These are phyloP conservation scores for Amphiura filiformis DNA, from an alignment of 35 echinoderm and acorn worm genomes.

Conservation along the genomic window DNA sequence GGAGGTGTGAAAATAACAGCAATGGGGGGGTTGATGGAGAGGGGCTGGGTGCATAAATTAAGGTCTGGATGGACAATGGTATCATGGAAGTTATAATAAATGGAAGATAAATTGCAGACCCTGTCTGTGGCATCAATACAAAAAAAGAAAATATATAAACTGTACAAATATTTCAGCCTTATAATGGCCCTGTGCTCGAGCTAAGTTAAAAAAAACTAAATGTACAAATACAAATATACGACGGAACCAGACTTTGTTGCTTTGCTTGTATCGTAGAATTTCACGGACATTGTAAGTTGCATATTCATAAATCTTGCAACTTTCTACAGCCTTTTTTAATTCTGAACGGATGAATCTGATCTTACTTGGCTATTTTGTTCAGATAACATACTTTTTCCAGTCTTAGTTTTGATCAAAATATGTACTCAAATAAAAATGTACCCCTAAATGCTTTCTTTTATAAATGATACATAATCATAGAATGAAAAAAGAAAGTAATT, in stretches of 20 bases:
- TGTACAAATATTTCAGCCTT: slow-evolving; percentile 8
- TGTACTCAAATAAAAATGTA: no score
- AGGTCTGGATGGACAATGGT: neutral
- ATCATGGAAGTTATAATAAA: neutral
- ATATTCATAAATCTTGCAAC: neutral
- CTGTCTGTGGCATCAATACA: neutral
- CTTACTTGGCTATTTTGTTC: no score
- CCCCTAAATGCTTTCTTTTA: no score
- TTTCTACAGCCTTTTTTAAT: no score
- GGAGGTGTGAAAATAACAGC: neutral
- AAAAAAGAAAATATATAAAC: slow-evolving; percentile 14
- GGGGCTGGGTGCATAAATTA: neutral
- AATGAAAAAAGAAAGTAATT: no score
- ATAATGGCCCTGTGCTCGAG: neutral
- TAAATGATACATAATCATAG: no score
- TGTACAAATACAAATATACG: neutral
- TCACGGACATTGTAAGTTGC: neutral
- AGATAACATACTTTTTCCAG: no score
- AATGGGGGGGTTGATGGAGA: neutral
- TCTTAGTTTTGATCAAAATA: no score
- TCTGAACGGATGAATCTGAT: no score
- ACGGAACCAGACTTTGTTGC: no score
- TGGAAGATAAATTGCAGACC: slow-evolving; percentile 1
- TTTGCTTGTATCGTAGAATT: neutral
- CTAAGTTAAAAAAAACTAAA: neutral